Evolutionary conservation across 2,113 vertebrate species (phyloP).

Genomic region (Tachycineta bicolor): DNA sequence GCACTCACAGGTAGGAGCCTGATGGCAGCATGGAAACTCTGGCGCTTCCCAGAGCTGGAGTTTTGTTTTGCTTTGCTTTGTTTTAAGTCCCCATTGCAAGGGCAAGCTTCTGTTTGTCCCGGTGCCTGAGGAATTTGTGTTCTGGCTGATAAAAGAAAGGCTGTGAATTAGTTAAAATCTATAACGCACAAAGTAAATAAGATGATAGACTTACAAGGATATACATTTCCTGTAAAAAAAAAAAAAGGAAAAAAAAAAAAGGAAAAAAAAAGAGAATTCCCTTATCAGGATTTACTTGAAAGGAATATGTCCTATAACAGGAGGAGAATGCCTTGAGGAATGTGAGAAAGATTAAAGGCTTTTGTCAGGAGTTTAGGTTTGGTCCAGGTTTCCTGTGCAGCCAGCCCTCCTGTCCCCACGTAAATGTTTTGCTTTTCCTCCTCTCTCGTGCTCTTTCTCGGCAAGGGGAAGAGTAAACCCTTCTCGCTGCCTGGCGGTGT

Average conservation of each 20-base stretch:
- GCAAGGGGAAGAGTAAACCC: constrained; percentile 91
- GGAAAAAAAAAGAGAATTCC: constrained; percentile 61
- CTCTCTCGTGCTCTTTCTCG: constrained; percentile 81
- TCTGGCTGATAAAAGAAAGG: constrained; percentile 76
- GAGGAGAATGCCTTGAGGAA: constrained; percentile 86
- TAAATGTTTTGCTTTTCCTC: constrained; percentile 81
- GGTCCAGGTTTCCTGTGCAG: constrained; percentile 93
- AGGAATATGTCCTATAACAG: constrained; percentile 85
- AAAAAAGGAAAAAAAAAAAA: constrained; percentile 2
- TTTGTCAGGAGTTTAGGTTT: constrained; percentile 90
- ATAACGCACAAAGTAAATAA: constrained; percentile 77
- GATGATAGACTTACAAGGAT: constrained; percentile 80
- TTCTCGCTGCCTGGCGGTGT: constrained; percentile 92
- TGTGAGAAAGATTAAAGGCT: constrained; percentile 94
- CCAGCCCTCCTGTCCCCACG: constrained; percentile 82
- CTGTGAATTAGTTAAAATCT: constrained; percentile 77
- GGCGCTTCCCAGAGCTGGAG: not conserved
- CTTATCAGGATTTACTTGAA: constrained; percentile 95
- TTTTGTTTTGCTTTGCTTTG: constrained; percentile 56
- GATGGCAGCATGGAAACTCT: not conserved
- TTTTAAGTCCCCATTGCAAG: constrained; percentile 66
- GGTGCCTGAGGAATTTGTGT: constrained; percentile 54
- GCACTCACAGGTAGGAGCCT: constrained; percentile 20
- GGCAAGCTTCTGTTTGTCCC: constrained; percentile 73
- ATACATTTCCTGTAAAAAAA: constrained; percentile 80